phyloP scores from a whole-genome alignment of 53 echinoderm and acorn worm species.

The Zoroaster sp. region DNA sequence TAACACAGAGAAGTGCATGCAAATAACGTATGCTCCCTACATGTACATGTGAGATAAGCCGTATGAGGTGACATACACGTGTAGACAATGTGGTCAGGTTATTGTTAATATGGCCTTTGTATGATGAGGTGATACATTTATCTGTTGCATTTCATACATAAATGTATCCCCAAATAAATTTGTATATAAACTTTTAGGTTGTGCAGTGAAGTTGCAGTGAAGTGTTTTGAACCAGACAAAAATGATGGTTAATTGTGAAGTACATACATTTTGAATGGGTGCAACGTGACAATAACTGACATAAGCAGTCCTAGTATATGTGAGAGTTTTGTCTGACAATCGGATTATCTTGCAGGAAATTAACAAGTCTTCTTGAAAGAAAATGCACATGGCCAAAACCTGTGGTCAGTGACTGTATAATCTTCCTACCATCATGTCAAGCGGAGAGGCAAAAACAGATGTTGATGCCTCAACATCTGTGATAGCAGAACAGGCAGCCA shows the following conservation, averaged over 20 bases:
- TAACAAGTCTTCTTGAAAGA: neutral
- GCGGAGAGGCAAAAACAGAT: neutral
- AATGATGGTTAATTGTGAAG: neutral
- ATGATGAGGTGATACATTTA: neutral
- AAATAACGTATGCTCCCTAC: no score
- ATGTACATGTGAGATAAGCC: no score
- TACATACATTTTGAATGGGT: neutral
- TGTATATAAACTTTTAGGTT: neutral
- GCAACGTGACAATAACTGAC: neutral
- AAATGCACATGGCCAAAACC: constrained; percentile 10
- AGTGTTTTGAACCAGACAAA: neutral
- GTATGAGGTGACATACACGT: no score
- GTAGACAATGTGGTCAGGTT: no score
- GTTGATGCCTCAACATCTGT: neutral
- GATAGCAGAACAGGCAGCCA: neutral
- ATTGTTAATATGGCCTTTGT: no score
- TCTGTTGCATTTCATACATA: neutral
- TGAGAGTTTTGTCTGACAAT: neutral
- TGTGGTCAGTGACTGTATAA: neutral
- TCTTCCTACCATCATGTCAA: constrained; percentile 17
- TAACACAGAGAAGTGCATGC: no score
- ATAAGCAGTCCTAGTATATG: neutral
- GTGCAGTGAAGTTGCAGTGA: neutral
- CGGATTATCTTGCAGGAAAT: neutral
- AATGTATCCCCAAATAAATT: neutral